Evolutionary conservation across 1,140 invertebrate genomes (phyloP), one percentile per base, ranked within the genome.

Genomic region (Drosophila nebulosa): DNA sequence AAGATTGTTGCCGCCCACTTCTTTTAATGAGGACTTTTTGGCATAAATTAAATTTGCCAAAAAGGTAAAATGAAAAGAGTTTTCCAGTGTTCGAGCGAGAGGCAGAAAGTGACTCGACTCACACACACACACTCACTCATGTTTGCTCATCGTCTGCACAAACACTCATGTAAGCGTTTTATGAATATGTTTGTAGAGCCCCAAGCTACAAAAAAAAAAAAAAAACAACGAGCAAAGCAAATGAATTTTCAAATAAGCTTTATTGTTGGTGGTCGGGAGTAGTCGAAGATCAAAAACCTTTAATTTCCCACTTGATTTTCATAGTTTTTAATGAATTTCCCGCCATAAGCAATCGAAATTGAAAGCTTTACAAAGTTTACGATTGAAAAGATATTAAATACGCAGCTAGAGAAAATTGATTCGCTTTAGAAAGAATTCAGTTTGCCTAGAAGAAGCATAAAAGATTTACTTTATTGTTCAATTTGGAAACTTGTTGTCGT

Each of bases 111-210:
- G 22, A n/a, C 4, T 16, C 14, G 4, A 39, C 39, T 21, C 39
- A 46, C 16, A 50, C 36, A 14, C 36, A 6, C 36, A 39, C 16
- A 46, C 39, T 3, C 5, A 50, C 55, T 27, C 57, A 58, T 78
- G 72, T 80, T 85, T 85, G 77, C 79, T 66, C 27, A 69, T 62
- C 68, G 80, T 85, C 80, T 85, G 80, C 80, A 66, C 69, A 80
- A 78, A 80, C 80, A 85, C 51, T 63, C 42, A 56, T 52, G 53
- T 30, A 71, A 46, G 39, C 39, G 16, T 46, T 46, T 46, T 46
- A 46, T 46, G 39, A 46, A 61, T 30, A 35, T 51, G 58, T 61
- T 32, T 57, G 51, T 24, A 36, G 42, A 69, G 52, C 57, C 32
- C 6, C 56, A 63, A 42, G 42, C 57, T 68, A 32, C 61, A 22